Evolutionary conservation across 2,797 vertebrate species (phyloP), one percentile per base, ranked within the genome.

Genomic region (Aeoliscus strigatus): DNA sequence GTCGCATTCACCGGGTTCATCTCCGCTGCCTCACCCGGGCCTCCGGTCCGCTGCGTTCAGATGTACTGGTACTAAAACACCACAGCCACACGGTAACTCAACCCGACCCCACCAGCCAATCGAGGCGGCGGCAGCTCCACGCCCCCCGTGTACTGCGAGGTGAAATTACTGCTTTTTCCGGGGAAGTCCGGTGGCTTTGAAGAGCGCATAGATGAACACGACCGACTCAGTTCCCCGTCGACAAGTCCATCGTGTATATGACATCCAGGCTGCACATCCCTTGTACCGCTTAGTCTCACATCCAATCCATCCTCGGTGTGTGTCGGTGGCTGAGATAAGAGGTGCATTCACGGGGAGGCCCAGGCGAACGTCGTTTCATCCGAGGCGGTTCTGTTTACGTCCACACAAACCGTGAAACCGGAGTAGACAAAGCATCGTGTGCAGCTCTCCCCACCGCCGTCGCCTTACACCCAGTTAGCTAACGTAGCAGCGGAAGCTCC

Each of bases 1-100:
- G 95, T 98, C 73, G 95, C 94, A 88, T 96, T 97, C 90, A 96
- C 94, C 66, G 95, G 95, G 94, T 98, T 97, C 95, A 98, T 98
- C 86, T 92, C 94, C 87, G 91, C 92, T 87, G 81, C 86, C 86
- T 84, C 79, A 77, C 76, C 73, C 65, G 36, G 51, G 25, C 49
- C 49, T 35, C 54, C 59, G 7, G 77, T 77, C 86, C 17, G 77
- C 84, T 85, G 77, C 50, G 42, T 39, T 25, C 35, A 27, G 67
- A 62, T 60, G 62, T 60, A 63, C 13, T 21, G 48, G 42, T 25
- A 47, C 29, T 50, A 49, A 76, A 56, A 66, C 40, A 27, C 24
- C 36, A 49, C 53, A 64, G 32, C 53, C 63, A 55, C 50, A 52
- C 51, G 46, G 15, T 14, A 24, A 61, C 43, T 30, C 29, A 58